Evolutionary conservation across 2,113 vertebrate genomes (phyloP).

Genomic region (Cariama cristata): DNA sequence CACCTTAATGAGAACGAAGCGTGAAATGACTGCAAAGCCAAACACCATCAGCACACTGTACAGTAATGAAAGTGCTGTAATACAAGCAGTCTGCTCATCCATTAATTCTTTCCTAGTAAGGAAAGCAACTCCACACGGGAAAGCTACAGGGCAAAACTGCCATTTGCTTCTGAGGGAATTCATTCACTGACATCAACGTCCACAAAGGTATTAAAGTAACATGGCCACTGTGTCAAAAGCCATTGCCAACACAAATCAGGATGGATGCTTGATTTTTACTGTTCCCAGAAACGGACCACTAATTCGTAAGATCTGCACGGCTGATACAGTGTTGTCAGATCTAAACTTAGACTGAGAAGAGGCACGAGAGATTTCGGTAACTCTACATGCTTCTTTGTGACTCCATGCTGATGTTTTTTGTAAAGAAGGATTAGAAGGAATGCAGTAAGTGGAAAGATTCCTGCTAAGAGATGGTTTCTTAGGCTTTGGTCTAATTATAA

Average conservation of each 20-base stretch:
- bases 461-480: neutral
- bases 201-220: neutral
- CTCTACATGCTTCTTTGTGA: neutral
- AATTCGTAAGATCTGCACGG: neutral
- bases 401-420: neutral
- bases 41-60: neutral
- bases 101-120: neutral
- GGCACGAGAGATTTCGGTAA: neutral
- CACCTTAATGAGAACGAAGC: neutral
- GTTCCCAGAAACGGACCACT: neutral
- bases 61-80: neutral
- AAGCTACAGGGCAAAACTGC: neutral
- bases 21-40: neutral
- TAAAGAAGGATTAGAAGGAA: neutral
- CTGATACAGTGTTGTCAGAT: neutral
- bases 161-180: neutral
- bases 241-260: neutral
- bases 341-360: neutral
- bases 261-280: neutral
- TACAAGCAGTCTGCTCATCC: neutral
- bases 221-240: neutral
- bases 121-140: neutral
- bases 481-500: slow-evolving; percentile 1
- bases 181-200: neutral
- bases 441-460: neutral